phyloP scores from a whole-genome alignment of 1,140 invertebrate species.

The Pogonognathellus flavescens region DNA sequence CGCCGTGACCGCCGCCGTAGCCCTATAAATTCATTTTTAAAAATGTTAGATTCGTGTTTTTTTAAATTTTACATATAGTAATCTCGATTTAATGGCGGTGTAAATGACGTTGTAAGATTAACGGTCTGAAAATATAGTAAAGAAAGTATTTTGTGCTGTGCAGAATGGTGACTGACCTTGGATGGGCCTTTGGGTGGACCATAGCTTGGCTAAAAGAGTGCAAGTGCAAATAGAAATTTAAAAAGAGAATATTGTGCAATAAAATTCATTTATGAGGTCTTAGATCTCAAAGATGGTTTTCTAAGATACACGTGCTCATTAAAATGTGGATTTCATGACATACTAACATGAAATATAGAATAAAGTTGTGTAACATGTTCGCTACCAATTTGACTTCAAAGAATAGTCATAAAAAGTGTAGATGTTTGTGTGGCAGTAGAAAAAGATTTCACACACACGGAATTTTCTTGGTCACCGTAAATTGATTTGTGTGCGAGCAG shows the following conservation, averaged over 20 bases:
- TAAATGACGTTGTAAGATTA: neutral
- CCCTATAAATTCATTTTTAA: slow-evolving; percentile 11
- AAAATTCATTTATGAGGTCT: too few species aligned
- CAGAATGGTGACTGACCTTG: slow-evolving; percentile 17
- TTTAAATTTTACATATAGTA: neutral
- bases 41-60: neutral
- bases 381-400: too few species aligned
- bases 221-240: neutral
- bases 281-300: too few species aligned
- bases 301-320: neutral
- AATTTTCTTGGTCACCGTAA: too few species aligned
- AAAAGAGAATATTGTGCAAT: neutral
- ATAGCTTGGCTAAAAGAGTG: slow-evolving; percentile 5
- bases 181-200: slow-evolving; percentile 29
- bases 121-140: neutral
- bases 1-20: slow-evolving; percentile 20
- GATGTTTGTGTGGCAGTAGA: neutral
- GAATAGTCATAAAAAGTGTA: neutral
- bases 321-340: too few species aligned
- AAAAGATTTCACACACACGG: neutral
- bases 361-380: too few species aligned
- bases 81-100: neutral
- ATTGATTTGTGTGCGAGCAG: too few species aligned
- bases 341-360: too few species aligned
- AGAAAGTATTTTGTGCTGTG: neutral